Evolutionary conservation across 2,113 vertebrate genomes (phyloP).

Genomic region (Phaethon lepturus): DNA sequence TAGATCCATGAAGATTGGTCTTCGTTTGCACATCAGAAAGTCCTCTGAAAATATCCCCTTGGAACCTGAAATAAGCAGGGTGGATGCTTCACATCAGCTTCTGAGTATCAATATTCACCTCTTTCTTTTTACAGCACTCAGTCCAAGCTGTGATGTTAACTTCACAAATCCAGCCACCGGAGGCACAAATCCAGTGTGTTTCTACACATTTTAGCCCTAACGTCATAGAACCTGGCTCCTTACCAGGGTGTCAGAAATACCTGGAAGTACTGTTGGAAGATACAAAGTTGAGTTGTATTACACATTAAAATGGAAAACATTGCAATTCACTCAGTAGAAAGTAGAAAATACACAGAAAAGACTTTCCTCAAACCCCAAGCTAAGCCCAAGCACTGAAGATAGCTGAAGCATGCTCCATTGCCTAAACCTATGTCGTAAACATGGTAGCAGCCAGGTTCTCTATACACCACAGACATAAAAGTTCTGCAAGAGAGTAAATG

Average conservation of each 20-base stretch:
- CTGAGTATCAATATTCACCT: not conserved
- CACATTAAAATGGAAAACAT: not conserved
- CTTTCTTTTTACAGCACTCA: not conserved
- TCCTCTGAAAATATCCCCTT: not conserved
- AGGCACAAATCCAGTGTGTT: not conserved
- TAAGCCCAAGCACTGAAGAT: not conserved
- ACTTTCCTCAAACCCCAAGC: not conserved
- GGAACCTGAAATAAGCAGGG: not conserved
- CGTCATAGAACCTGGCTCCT: not conserved
- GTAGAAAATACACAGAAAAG: not conserved
- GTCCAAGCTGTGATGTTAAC: not conserved
- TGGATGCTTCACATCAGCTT: not conserved
- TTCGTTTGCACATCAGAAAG: not conserved
- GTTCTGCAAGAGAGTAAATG: not conserved
- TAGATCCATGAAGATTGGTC: not conserved
- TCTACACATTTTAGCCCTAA: not conserved
- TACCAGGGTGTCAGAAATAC: not conserved
- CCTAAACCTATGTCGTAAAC: not conserved
- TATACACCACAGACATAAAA: rapidly evolving
- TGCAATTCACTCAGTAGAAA: not conserved
- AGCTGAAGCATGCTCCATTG: rapidly evolving
- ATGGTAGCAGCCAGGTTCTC: not conserved
- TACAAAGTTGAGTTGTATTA: not conserved
- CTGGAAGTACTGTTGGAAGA: not conserved
- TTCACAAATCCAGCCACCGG: not conserved